Evolutionary conservation across 2,888 invertebrate species (phyloP), one percentile per base, ranked within the genome.

Genomic region (Brachypalpus laphriformis): DNA sequence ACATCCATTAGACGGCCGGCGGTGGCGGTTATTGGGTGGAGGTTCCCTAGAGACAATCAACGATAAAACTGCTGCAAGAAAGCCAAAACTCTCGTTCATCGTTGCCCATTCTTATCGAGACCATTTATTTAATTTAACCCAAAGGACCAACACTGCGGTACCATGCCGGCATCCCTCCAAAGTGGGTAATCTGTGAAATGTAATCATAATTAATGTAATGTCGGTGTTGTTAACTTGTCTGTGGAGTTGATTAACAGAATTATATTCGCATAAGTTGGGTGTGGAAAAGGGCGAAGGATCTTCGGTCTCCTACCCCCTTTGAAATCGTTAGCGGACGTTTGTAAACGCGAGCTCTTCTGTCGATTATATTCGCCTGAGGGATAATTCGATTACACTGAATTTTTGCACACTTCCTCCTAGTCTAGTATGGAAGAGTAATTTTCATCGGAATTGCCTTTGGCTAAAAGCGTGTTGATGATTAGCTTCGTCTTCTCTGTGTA

Each of bases 191-290:
- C 76, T 74, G 54, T 74, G 72, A 68, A 83, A 63, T 78, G 72
- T 83, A 63, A 77, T 74, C 82, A 83, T 78, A 83, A 77, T 83
- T 83, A 77, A 83, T 83, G 63, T 83, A 74, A 83, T 83, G 61
- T 72, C 56, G 72, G 72, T 63, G 77, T 83, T 74, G 72, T 74
- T 77, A 66, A 68, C 72, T 78, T 83, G 68, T 63, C 63, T 77
- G 40, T 61, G 72, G 66, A 78, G 72, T 68, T 83, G 78, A 83
- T 83, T 78, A 77, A 74, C 72, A 47, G 72, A 77, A 83, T 83
- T 78, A 74, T 63, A 63, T 78, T 68, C 72, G 34, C 77, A 72
- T 72, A 71, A 77, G 61, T 54, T 61, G 51, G 34, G 42, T 25
- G 34, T 16, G 1, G 8, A 31, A 34, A 65, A 47, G 47, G 14